Conservation (phyloP, 2,888 invertebrate species). For the Andrena marginata region DNA sequence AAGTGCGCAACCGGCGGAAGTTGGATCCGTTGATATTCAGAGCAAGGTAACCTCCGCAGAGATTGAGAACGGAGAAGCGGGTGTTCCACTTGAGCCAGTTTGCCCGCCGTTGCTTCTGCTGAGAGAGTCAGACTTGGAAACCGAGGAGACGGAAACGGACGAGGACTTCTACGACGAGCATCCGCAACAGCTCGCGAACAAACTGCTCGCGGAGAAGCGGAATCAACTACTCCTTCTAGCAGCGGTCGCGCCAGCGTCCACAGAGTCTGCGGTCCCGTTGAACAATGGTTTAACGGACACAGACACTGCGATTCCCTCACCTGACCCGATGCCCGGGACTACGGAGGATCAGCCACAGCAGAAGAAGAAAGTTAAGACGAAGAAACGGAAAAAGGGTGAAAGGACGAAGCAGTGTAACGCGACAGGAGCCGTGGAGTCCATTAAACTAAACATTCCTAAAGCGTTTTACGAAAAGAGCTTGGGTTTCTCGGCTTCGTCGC, state of each 20-base stretch:
- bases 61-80: constrained; percentile 52
- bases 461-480: constrained; percentile 81
- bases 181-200: constrained; percentile 91
- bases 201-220: constrained; percentile 91
- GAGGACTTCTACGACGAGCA: constrained; percentile 95
- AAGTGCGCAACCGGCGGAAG: constrained; percentile 84
- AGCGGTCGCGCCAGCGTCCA: constrained; percentile 86
- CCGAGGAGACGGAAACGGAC: constrained; percentile 94
- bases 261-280: constrained; percentile 69
- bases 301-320: constrained; percentile 70
- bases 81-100: constrained; percentile 81
- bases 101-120: constrained; percentile 87
- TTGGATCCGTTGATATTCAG: constrained; percentile 85
- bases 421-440: constrained; percentile 85
- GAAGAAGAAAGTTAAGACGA: constrained; percentile 87
- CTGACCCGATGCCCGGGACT: constrained; percentile 39
- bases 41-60: constrained; percentile 57
- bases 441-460: constrained; percentile 88
- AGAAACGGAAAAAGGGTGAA: constrained; percentile 87
- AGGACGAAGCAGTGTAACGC: constrained; percentile 78
- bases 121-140: constrained; percentile 93
- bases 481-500: constrained; percentile 63
- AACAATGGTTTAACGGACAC: constrained; percentile 81
- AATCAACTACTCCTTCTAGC: constrained; percentile 89
- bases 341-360: constrained; percentile 73